Evolutionary conservation across 2,797 vertebrate species (phyloP), one percentile per base, ranked within the genome.

Genomic region (Simalia tracyae): DNA sequence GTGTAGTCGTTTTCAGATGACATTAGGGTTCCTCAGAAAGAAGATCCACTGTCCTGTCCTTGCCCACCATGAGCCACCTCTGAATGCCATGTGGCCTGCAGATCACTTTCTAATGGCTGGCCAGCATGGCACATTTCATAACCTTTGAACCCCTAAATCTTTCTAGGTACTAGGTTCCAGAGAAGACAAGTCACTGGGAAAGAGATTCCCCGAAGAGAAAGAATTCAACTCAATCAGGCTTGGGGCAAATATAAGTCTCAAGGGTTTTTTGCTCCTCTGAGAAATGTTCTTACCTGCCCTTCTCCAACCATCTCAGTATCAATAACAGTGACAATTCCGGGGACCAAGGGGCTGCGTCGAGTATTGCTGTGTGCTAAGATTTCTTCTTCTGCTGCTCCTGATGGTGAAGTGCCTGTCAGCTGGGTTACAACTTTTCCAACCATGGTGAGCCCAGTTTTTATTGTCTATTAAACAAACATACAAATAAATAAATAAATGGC

Each of bases 381-480:
- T 24, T 99, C 99, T 92, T 99, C 99, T 14, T 99, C 99, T 0
- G 97, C 97, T 10, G 98, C 97, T 56, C 97, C 98, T 0, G 99
- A 98, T 2, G 99, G 99, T 81, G 99, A 89, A 0, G 98, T 99
- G 86, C 99, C 99, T 0, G 99, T 98, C 85, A 99, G 97, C 97
- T 99, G 99, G 0, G 99, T 99, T 90, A 99, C 99, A 10, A 99
- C 99, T 95, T 99, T 99, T 50, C 99, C 99, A 95, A 99, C 98
- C 98, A 99, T 99, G 0, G 99, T 99, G 94, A 99, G 97, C 66
- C 99, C 99, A 0, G 99, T 99, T 97, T 99, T 99, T 90, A 99
- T 96, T 0, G 99, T 99, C 99, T 99, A 50, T 81, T 3, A 92
- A 86, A 66, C 4, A 81, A 81, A 36, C 36, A 46, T 19, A 24